Evolutionary conservation across 2,113 vertebrate genomes (phyloP), one percentile per base, ranked within the genome.

Genomic region (Psammodynastes pulverulentus): DNA sequence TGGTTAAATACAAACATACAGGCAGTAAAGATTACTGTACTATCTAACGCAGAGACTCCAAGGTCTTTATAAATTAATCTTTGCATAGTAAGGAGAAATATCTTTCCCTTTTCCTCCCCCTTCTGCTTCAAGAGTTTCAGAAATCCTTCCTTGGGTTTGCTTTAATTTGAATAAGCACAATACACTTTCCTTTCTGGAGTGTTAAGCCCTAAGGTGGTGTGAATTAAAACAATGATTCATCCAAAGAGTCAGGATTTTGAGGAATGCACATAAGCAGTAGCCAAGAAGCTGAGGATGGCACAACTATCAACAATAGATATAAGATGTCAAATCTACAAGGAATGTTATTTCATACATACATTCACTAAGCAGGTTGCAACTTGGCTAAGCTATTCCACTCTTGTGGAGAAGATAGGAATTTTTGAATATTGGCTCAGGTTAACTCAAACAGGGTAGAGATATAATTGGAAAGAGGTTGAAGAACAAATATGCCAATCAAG

Each of bases 111-210:
- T 43, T 9, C 17, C 17, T 21, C 19, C 72, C 72, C n/a, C 5
- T 79, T 39, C n/a, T 79, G n/a, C 34, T 43, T 79, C 17, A 43
- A 79, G 72, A 79, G 17, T 43, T 79, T 79, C 7, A 43, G 34
- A 79, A 79, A 9, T 79, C 72, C 34, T 43, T 21, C 17, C n/a
- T 89, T 86, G 29, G 43, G 45, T 39, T 85, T 89, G 4, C 23
- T 89, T 85, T 58, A 9, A 49, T 88, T 92, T 92, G 43, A 92
- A 72, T 79, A 48, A 92, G 88, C 45, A 89, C 51, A 85, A 29
- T 92, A 49, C n/a, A 85, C 39, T 79, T 58, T 10, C 52, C 29
- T 67, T 19, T 88, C 84, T 88, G 85, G 23, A 84, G 45, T 84
- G 43, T 84, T 67, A 56, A 88, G 17, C 67, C 79, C 39, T 88